phyloP scores from a whole-genome alignment of 1,140 invertebrate genomes.

The Neotoxoptera formosana region DNA sequence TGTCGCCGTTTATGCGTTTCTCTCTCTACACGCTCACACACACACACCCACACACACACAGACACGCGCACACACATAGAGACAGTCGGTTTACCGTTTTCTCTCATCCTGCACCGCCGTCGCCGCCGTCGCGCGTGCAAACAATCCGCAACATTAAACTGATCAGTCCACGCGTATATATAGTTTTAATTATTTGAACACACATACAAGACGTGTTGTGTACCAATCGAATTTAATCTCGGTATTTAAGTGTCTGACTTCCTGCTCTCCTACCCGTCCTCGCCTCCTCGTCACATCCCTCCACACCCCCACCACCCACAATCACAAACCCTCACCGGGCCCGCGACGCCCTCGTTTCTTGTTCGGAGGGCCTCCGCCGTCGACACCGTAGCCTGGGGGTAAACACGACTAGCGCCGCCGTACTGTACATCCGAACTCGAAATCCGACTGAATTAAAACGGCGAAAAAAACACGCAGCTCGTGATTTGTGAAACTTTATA shows the following conservation, averaged over 20 bases:
- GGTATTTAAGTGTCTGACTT: constrained; percentile 44
- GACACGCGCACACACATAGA: not conserved
- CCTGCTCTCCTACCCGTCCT: not conserved
- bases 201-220: constrained; percentile 55
- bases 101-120: not conserved
- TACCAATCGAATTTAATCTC: constrained; percentile 56
- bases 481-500: not conserved
- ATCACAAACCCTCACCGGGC: too few relatives aligned
- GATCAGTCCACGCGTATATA: constrained; percentile 41
- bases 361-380: not conserved
- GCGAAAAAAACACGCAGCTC: not conserved
- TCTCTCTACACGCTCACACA: not conserved
- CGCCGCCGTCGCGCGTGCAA: constrained; percentile 39
- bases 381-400: not conserved
- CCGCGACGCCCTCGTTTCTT: not conserved
- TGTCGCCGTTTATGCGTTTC: not conserved
- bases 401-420: not conserved
- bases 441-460: not conserved
- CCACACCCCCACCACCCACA: not conserved
- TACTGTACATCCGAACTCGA: not conserved
- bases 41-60: not conserved
- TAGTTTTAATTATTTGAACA: constrained; percentile 56
- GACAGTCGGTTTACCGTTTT: constrained; percentile 14
- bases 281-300: too few relatives aligned
- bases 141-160: constrained; percentile 51